Base-by-base conservation (phyloP, 2,113 vertebrate species). In the Dipodomys stephensi region DNA sequence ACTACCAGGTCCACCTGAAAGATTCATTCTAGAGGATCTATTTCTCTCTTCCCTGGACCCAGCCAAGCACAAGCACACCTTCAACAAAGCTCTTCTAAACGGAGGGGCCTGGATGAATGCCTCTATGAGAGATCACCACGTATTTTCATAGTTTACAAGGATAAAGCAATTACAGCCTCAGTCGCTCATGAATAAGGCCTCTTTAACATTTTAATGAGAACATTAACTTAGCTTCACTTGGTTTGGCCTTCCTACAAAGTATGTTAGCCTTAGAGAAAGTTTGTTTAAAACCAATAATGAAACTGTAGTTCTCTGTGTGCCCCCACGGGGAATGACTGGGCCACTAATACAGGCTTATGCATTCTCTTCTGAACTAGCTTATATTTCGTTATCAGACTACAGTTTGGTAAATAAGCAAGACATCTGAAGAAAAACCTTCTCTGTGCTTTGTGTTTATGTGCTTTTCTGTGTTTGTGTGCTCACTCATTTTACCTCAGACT, bases 141-240 rank as follows among this genome's bases (percentile, higher is more conserved):
- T 74, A 95, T 80, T 87, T 95, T 85, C 93, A 91, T 64, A 93
- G 83, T 96, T 94, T 95, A 96, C 35, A 65, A 93, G 90, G 82
- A 86, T 92, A 91, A 87, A 92, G 94, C 82, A 95, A 95, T 92
- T 83, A 92, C 35, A 77, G 84, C n/a, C 28, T 91, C 87, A 91
- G 53, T 71, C 1, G 1, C 86, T 94, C 82, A 69, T 89, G 94
- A 96, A 96, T 90, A 97, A 94, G 91, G 91, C 82, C 95, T 95
- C 93, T 93, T 96, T 97, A 96, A 94, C 96, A 95, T 97, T 94
- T 96, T 96, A 96, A 97, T 97, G 96, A 96, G 96, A 96, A 95
- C 94, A 97, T 95, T 96, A 95, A 94, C 76, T 96, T 74, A 62
- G 87, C 92, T 92, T 87, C 95, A 91, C 91, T 96, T 80, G 60